A percentile compares a stretch with the other conserved stretches of the same genome.
These are phyloP conservation scores for Marcusenius ussheri DNA, from an alignment of 2,113 vertebrate species.

Conservation along the genomic window DNA sequence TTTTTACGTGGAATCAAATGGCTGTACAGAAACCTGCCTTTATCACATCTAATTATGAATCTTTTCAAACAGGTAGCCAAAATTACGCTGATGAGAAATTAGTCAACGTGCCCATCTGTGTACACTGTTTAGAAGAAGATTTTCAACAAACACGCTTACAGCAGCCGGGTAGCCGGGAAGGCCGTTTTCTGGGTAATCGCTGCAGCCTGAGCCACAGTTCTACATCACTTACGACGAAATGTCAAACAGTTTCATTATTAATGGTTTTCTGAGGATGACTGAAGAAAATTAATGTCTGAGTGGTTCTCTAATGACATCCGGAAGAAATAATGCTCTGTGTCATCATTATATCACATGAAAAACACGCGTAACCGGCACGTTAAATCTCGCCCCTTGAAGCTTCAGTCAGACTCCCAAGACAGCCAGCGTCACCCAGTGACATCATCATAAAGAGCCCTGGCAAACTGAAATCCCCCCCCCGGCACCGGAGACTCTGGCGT, in stretches of 20 bases:
- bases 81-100: not conserved
- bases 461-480: not conserved
- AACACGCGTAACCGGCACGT: not conserved
- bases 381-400: not conserved
- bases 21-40: not conserved
- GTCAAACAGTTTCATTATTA: not conserved
- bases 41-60: not conserved
- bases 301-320: not conserved
- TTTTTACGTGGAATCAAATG: not conserved
- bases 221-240: not conserved
- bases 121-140: not conserved
- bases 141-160: not conserved
- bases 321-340: not conserved
- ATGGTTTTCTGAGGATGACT: not conserved
- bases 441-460: not conserved
- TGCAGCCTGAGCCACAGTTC: not conserved
- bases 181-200: not conserved
- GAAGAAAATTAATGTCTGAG: not conserved
- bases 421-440: not conserved
- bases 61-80: not conserved
- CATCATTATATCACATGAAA: not conserved
- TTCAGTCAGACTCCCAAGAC: not conserved
- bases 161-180: not conserved
- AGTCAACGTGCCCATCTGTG: not conserved
- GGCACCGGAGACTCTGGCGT: not conserved